Conservation (phyloP, 1,140 invertebrate species). For the Harlomillsia oculata region DNA sequence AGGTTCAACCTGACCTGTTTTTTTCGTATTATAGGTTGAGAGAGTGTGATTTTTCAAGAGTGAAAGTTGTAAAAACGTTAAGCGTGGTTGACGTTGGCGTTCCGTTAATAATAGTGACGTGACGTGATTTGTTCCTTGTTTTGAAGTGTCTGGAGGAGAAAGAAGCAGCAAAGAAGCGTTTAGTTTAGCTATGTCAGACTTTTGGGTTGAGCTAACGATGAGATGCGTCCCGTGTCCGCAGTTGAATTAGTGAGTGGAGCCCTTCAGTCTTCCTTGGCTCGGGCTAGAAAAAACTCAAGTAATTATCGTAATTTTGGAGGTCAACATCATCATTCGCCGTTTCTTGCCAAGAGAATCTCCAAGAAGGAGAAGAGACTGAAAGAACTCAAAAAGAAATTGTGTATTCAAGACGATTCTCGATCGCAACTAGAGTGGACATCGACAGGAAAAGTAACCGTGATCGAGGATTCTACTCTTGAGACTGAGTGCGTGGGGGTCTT, state of each 20-base stretch:
- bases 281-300: slow-evolving; percentile 24
- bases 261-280: slow-evolving; percentile 27
- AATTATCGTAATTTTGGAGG: not conserved
- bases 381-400: too few species aligned
- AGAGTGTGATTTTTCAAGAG: too few species aligned
- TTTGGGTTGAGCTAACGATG: too few species aligned
- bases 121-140: too few species aligned
- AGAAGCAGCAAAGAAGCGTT: not conserved
- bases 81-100: too few species aligned
- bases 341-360: not conserved
- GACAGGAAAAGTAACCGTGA: not conserved
- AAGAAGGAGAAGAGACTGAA: not conserved
- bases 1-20: too few species aligned
- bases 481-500: too few species aligned
- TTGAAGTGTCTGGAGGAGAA: not conserved
- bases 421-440: not conserved
- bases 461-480: not conserved
- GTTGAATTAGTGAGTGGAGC: slow-evolving; percentile 30
- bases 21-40: too few species aligned
- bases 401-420: not conserved
- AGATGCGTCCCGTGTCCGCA: slow-evolving; percentile 31
- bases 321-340: not conserved
- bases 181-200: too few species aligned
- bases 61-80: too few species aligned
- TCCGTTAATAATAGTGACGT: too few species aligned